Evolutionary conservation across 2,888 invertebrate species (phyloP), one percentile per base, ranked within the genome.

Genomic region (Myathropa florea): DNA sequence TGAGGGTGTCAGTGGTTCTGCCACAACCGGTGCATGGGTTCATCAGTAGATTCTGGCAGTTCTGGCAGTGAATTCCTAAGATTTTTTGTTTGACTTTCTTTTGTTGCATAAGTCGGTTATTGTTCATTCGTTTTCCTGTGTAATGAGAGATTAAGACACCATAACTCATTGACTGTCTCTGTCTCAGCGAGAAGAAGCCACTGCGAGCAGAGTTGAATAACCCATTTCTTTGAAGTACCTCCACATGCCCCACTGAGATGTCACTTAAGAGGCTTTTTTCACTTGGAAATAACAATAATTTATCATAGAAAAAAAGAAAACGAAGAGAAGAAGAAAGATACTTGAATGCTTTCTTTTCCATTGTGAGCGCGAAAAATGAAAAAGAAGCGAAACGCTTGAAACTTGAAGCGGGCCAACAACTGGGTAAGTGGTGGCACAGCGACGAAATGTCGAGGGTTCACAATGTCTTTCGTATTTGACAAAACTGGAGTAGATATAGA

Each of bases 361-460:
- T 55, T 57, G 36, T 33, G 14, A 59, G 59, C n/a, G 59, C 18
- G 55, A 67, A 57, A 46, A 28, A 24, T 23, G 46, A 24, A 57
- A 68, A 57, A 33, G 21, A 24, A 46, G 39, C 24, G 21, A 39
- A 76, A 76, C 65, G 76, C 65, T 67, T 76, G 57, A 57, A 57
- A 18, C 46, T 18, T 59, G 59, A 71, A 71, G 61, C 61, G 60
- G 72, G 30, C 72, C 72, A 61, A 53, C 46, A 46, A 46, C 68
- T 77, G 68, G 68, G 68, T 70, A 68, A 77, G 68, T 77, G 68
- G 26, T 65, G 65, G 26, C 65, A 57, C n/a, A 46, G 46, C 46
- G 46, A 46, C 46, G 46, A 46, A 46, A 46, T 46, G 46, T 46
- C 46, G 46, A 18, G 18, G 46, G 46, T 46, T 46, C 46, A 46